Conservation (phyloP, 2,888 invertebrate species). For the Zygothrica quintamaculata region DNA sequence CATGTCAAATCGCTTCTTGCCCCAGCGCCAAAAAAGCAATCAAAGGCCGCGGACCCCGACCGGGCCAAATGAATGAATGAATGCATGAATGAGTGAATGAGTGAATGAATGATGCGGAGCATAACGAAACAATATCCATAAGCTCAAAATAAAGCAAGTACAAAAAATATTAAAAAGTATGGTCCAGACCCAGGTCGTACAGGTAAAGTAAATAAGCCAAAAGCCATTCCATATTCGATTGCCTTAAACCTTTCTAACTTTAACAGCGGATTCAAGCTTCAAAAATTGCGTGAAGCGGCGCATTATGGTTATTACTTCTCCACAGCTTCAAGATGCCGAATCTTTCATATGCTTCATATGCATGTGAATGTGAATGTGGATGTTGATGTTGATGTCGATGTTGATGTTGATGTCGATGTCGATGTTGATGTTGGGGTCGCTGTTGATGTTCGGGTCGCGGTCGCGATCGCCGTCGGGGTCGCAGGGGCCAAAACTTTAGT, state of each 20-base stretch:
- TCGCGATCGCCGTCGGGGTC: neutral
- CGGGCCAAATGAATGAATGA: constrained; percentile 35
- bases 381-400: constrained; percentile 2
- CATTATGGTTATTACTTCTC: constrained; percentile 62
- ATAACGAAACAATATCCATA: constrained; percentile 45
- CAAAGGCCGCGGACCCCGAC: constrained; percentile 60
- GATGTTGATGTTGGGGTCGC: constrained; percentile 2
- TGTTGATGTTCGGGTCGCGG: neutral
- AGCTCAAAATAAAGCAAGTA: too few relatives aligned
- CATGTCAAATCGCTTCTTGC: constrained; percentile 56
- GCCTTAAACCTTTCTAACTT: constrained; percentile 68
- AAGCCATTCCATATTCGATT: constrained; percentile 58
- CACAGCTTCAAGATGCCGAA: too few relatives aligned
- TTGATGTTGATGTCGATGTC: constrained; percentile 1
- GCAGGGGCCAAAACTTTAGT: constrained; percentile 32
- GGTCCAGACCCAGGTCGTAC: constrained; percentile 25
- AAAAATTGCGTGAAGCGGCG: constrained; percentile 70
- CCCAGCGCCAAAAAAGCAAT: constrained; percentile 58
- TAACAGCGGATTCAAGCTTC: constrained; percentile 49
- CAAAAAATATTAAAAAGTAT: neutral
- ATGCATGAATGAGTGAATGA: constrained; percentile 28
- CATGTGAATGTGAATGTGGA: constrained; percentile 4
- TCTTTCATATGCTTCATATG: constrained; percentile 20
- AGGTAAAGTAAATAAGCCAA: constrained; percentile 52
- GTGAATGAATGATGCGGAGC: constrained; percentile 55